Conservation (phyloP, 2,113 vertebrate genomes). For the Corythaixoides concolor region DNA sequence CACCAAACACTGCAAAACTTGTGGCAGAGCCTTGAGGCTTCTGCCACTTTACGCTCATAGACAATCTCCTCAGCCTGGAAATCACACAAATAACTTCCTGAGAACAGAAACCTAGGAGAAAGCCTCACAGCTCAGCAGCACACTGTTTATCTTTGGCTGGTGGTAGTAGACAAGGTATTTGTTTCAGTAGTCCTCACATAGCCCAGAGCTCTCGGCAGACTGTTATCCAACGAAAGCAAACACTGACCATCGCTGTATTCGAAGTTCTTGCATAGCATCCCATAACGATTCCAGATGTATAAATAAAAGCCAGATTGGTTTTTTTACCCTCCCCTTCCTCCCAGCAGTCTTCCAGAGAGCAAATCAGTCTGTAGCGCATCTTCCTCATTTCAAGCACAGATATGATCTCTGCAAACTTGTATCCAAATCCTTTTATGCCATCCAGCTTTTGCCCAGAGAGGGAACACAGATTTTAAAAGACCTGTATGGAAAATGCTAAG, state of each 20-base stretch:
- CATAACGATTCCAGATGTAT: not conserved
- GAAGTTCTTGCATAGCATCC: not conserved
- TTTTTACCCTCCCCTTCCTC: not conserved
- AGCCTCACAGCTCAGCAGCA: not conserved
- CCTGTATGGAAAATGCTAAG: not conserved
- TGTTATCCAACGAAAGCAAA: not conserved
- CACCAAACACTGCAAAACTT: not conserved
- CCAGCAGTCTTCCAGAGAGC: not conserved
- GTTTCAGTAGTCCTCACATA: not conserved
- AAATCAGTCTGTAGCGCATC: not conserved
- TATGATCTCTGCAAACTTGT: not conserved
- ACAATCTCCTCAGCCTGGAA: not conserved
- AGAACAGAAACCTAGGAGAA: not conserved
- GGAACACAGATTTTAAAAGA: not conserved
- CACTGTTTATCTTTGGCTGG: not conserved
- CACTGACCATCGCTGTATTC: not conserved
- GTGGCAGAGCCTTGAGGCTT: not conserved
- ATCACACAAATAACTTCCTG: not conserved
- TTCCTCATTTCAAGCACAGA: not conserved
- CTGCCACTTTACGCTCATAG: not conserved
- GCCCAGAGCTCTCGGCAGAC: not conserved
- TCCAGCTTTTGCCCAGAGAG: not conserved
- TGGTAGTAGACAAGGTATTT: not conserved
- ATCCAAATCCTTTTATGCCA: not conserved
- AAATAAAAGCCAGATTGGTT: not conserved